Conservation (phyloP, 2,888 invertebrate genomes). For the Podabrus alpinus region DNA sequence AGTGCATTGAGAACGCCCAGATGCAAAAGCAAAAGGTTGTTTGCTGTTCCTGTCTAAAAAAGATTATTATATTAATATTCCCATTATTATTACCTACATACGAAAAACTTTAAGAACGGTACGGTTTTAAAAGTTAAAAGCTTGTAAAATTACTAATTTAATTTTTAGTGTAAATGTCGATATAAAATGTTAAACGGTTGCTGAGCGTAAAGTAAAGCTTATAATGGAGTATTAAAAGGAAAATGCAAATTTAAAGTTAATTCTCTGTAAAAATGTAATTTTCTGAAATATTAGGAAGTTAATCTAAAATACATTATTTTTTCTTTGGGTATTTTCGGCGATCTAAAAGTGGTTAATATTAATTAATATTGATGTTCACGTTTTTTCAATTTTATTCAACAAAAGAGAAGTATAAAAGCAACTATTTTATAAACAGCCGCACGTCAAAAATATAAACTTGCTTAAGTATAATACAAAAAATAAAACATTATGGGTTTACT, state of each 20-base stretch:
- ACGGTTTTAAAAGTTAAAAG: not conserved
- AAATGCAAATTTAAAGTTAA: not conserved
- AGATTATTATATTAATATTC: not conserved
- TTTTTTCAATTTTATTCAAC: not conserved
- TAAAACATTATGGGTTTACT: not conserved
- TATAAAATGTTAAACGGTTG: not conserved
- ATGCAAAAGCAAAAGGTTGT: slow-evolving; percentile 73
- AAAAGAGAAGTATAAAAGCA: not conserved
- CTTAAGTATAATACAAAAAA: too few species aligned
- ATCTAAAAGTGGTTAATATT: not conserved
- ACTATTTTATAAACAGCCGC: too few species aligned
- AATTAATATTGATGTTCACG: not conserved
- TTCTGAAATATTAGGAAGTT: not conserved
- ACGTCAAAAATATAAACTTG: too few species aligned
- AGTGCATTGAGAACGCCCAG: slow-evolving; percentile 72
- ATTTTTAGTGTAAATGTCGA: not conserved
- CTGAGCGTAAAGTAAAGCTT: not conserved
- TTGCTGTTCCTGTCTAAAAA: slow-evolving; percentile 67
- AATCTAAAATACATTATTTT: not conserved
- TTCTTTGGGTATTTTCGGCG: not conserved
- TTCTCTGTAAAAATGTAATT: not conserved
- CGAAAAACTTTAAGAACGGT: not conserved
- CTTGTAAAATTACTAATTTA: not conserved
- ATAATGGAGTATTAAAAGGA: not conserved
- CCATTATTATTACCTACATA: not conserved